Evolutionary conservation across 2,888 invertebrate species (phyloP).

Genomic region (Ephialtes manifestator): DNA sequence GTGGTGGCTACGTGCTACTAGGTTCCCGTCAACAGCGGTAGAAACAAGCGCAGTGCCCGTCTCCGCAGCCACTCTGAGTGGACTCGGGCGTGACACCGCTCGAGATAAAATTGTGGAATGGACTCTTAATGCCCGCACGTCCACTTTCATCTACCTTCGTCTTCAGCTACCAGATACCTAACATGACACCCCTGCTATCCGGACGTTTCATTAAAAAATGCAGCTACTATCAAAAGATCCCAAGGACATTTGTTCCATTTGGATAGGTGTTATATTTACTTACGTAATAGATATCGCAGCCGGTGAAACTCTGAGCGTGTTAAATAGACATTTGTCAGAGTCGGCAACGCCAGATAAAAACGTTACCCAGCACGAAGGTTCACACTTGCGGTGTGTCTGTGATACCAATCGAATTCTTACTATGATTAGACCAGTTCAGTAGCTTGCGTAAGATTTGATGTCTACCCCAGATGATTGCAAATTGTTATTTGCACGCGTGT

Average conservation of each 20-base stretch:
- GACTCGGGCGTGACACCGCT: conserved; percentile 70
- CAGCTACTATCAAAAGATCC: conserved; percentile 52
- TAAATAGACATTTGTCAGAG: conserved; percentile 62
- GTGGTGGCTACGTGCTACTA: conserved; percentile 42
- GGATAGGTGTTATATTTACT: conserved; percentile 59
- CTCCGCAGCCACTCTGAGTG: conserved; percentile 65
- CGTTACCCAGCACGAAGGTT: conserved; percentile 9
- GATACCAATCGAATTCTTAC: conserved; percentile 54
- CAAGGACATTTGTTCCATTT: conserved; percentile 58
- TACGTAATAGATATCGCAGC: conserved; percentile 38
- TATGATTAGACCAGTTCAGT: conserved; percentile 36
- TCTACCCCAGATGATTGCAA: conserved; percentile 48
- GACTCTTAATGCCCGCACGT: conserved; percentile 68
- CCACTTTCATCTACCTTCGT: conserved; percentile 26
- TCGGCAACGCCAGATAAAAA: conserved; percentile 43
- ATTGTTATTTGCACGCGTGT: conserved; percentile 61
- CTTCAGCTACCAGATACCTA: conserved; percentile 8
- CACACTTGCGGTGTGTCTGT: conserved; percentile 7
- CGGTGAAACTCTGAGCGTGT: conserved; percentile 28
- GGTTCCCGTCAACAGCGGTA: conserved; percentile 54
- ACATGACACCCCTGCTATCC: conserved; percentile 3
- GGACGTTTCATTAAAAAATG: conserved; percentile 37
- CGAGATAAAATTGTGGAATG: conserved; percentile 72
- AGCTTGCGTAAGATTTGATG: conserved; percentile 59
- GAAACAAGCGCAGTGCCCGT: conserved; percentile 42